phyloP scores from a whole-genome alignment of 2,888 invertebrate genomes.

The Brachypalpus laphriformis region DNA sequence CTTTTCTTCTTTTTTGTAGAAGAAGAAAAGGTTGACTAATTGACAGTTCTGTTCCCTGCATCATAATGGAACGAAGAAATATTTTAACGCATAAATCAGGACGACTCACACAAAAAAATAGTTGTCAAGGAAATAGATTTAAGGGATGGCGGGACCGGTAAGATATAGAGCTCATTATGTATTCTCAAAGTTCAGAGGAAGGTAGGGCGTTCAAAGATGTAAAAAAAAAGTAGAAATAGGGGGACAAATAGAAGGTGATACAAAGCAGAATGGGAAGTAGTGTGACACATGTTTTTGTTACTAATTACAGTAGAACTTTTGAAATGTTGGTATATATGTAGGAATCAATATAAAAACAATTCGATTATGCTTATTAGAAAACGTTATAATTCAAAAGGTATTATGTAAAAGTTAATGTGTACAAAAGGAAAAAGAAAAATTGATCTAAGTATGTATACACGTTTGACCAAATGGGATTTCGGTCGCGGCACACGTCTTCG shows the following conservation, averaged over 20 bases:
- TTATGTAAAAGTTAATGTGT: no score
- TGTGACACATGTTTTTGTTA: not conserved
- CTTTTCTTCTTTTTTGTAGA: not conserved
- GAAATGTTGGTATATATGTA: not conserved
- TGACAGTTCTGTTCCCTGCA: conserved; percentile 26
- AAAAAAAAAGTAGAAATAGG: no score
- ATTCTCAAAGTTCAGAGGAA: not conserved
- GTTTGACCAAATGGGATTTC: no score
- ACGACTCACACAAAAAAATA: not conserved
- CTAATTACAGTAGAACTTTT: not conserved
- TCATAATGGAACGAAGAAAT: not conserved
- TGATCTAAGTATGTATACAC: no score
- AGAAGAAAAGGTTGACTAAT: conserved; percentile 36
- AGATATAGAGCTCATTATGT: not conserved
- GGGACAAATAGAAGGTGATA: no score
- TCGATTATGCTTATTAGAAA: no score
- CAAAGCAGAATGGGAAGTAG: not conserved
- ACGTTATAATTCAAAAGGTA: no score
- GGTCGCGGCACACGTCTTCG: no score
- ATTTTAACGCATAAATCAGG: conserved; percentile 28
- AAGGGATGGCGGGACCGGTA: not conserved
- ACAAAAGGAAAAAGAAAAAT: no score
- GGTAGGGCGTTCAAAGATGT: no score
- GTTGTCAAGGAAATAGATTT: conserved; percentile 5
- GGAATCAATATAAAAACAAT: no score